A percentile compares a stretch with the other conserved stretches of the same genome.
Conservation (phyloP, 1,140 invertebrate genomes). For the Vollenhovia emeryi region DNA sequence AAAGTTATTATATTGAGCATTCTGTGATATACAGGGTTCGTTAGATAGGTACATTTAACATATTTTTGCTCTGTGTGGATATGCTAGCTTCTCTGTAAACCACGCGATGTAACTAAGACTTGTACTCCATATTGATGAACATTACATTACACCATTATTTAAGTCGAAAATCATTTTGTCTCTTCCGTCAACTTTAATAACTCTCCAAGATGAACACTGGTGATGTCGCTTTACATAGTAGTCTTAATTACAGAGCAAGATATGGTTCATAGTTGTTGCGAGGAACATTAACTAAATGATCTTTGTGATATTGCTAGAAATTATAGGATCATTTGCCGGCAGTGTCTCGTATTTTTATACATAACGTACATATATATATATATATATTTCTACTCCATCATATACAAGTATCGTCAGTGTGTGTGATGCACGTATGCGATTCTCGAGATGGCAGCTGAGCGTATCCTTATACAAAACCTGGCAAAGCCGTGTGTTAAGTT, state of each 20-base stretch:
- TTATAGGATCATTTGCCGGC: conserved; percentile 59
- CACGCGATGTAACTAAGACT: conserved; percentile 61
- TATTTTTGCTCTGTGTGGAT: conserved; percentile 62
- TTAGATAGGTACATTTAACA: conserved; percentile 70
- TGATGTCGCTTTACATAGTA: conserved; percentile 22
- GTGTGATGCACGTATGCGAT: conserved; percentile 16
- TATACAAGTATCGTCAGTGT: conserved; percentile 32
- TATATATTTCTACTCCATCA: conserved; percentile 12
- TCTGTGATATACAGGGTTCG: conserved; percentile 71
- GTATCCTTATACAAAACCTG: conserved; percentile 39
- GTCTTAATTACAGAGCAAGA: conserved; percentile 64
- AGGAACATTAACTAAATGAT: conserved; percentile 51
- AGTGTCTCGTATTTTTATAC: conserved; percentile 52
- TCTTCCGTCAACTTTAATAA: conserved; percentile 4
- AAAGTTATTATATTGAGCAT: conserved; percentile 82
- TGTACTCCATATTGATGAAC: conserved; percentile 67
- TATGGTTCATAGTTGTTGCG: conserved; percentile 65
- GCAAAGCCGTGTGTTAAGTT: conserved; percentile 30
- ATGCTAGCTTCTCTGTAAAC: conserved; percentile 60
- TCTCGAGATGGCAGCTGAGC: conserved; percentile 23
- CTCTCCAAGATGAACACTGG: neutral
- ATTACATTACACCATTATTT: conserved; percentile 45
- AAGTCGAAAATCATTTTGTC: conserved; percentile 38
- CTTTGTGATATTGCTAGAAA: conserved; percentile 28
- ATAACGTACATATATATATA: conserved; percentile 16